Evolutionary conservation across 2,888 invertebrate genomes (phyloP), one percentile per base, ranked within the genome.

Genomic region (Tineola bisselliella): DNA sequence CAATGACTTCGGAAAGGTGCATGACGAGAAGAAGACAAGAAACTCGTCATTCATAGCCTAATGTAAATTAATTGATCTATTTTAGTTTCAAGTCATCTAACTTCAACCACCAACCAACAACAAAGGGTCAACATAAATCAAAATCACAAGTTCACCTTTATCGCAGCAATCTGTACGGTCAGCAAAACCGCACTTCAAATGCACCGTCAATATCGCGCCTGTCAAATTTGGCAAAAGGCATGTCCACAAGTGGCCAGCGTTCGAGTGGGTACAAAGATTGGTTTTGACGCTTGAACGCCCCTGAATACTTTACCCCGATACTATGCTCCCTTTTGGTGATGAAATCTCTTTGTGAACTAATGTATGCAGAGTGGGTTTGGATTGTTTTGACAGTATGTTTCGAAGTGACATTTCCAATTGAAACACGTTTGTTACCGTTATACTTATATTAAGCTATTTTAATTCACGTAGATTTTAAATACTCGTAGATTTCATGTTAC

Each of bases 231-330:
- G 44, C 44, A 25, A 44, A 44, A 44, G 43, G 17, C 33, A 48
- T 15, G 38, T 33, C 48, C 48, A 48, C 48, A 48, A 48, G 48
- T 48, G 48, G 48, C 48, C 48, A 48, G 15, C 13, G 48, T 48
- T 66, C 70, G 67, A 72, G 71, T 68, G 63, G 25, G 57, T 59
- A 65, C 59, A 66, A 70, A 70, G 71, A 77, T 76, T 76, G 76
- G 71, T 73, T 77, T 74, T 75, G 76, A 76, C 75, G 75, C 71
- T 66, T 65, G 66, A 62, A 62, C 63, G 61, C 63, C 63, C 61
- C 56, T 33, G 44, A 59, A 48, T 48, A 19, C 59, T 48, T 48
- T 48, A 13, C 58, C 44, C 57, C 31, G 59, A 31, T 19, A 25
- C 61, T 61, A 38, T 60, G 54, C 43, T 48, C 62, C 61, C 62